phyloP scores from a whole-genome alignment of 2,888 invertebrate species.

The Epistrophe grossulariae region DNA sequence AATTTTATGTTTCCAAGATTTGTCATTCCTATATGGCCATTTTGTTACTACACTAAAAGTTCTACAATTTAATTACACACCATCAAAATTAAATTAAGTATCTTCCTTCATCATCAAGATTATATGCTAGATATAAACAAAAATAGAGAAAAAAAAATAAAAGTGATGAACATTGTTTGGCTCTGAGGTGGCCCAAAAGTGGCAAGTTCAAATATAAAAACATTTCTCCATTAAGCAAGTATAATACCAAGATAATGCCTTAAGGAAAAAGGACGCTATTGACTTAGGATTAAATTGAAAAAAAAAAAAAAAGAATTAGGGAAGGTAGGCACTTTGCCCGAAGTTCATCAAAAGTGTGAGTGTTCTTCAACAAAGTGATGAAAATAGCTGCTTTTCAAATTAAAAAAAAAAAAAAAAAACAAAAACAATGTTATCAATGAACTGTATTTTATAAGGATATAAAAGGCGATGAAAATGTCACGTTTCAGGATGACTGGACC shows the following conservation, averaged over 20 bases:
- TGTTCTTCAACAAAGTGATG: not conserved
- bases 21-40: not conserved
- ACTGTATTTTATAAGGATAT: not conserved
- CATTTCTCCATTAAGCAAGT: not conserved
- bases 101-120: too few relatives aligned
- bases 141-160: too few relatives aligned
- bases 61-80: slow-evolving; percentile 9
- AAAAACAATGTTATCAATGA: not conserved
- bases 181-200: not conserved
- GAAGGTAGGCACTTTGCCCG: not conserved
- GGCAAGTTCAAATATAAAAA: not conserved
- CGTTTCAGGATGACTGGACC: slow-evolving; percentile 16
- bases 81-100: slow-evolving; percentile 7
- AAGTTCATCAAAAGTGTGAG: slow-evolving; percentile 9
- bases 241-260: not conserved
- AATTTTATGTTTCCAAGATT: not conserved
- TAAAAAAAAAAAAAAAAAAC: not conserved
- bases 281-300: slow-evolving; percentile 7
- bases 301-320: not conserved
- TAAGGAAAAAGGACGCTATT: slow-evolving; percentile 1
- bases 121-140: too few relatives aligned
- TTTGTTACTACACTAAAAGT: not conserved
- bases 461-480: slow-evolving; percentile 1
- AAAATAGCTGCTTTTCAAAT: not conserved
- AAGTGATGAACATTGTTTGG: not conserved